A percentile compares a stretch with the other conserved stretches of the same genome.
These are phyloP conservation scores for Pagrus major DNA, from an alignment of 2,113 vertebrate species.

Conservation along the genomic window DNA sequence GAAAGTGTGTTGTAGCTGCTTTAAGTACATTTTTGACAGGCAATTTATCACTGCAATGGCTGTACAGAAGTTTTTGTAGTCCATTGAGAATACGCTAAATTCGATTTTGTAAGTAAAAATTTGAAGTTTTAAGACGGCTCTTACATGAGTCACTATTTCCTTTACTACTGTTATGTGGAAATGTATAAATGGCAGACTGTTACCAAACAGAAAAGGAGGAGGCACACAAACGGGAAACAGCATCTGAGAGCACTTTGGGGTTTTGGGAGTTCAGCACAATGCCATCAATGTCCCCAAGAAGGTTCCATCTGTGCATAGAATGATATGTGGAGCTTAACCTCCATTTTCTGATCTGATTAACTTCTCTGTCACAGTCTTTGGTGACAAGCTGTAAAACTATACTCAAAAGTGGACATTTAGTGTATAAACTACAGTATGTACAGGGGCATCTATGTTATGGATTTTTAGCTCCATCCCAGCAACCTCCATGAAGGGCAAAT, in stretches of 20 bases:
- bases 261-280: slow-evolving; percentile 1
- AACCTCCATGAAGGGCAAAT: slow-evolving; percentile 25
- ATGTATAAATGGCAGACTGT: background rate
- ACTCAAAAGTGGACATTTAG: background rate
- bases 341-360: background rate
- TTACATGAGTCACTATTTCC: background rate
- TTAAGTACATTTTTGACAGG: no score
- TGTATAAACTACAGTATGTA: background rate
- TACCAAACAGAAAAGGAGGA: background rate
- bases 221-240: background rate
- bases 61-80: no score
- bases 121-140: background rate
- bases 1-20: no score
- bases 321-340: background rate
- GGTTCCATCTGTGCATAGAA: background rate
- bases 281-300: background rate
- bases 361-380: background rate
- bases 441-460: background rate
- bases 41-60: background rate
- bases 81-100: background rate
- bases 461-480: background rate
- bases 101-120: no score
- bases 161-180: background rate
- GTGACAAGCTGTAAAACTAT: background rate
- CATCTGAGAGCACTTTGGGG: background rate